A percentile compares a stretch with the other conserved stretches of the same genome.
Conservation (phyloP, 2,888 invertebrate genomes). For the Mythimna albipuncta region DNA sequence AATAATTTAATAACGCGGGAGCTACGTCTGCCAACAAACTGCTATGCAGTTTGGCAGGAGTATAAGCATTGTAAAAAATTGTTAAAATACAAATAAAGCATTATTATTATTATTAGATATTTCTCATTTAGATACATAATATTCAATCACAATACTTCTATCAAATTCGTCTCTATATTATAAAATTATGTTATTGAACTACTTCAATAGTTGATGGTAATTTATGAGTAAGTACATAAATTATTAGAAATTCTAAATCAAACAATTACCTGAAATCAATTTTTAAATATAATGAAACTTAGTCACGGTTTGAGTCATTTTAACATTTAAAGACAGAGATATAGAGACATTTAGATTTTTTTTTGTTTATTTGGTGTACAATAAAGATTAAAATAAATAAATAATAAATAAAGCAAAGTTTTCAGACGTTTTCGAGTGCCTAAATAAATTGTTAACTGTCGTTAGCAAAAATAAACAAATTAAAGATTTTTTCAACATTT, state of each 20-base stretch:
- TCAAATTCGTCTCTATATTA: constrained; percentile 8
- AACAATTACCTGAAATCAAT: constrained; percentile 21
- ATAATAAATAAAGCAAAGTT: constrained; percentile 42
- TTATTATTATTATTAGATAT: no score
- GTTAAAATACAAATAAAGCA: no score
- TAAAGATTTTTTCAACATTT: neutral
- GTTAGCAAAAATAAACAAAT: constrained; percentile 4
- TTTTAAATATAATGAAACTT: constrained; percentile 13
- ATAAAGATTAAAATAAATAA: no score
- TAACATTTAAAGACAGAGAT: no score
- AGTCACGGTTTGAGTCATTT: constrained; percentile 11
- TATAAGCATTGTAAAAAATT: no score
- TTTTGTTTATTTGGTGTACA: no score
- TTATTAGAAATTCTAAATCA: constrained; percentile 5
- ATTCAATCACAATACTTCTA: neutral
- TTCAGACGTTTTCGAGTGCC: constrained; percentile 18
- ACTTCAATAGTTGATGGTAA: constrained; percentile 23
- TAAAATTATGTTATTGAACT: neutral
- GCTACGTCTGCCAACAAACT: no score
- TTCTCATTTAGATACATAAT: no score
- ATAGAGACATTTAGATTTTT: no score
- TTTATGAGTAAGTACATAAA: neutral
- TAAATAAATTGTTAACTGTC: constrained; percentile 11
- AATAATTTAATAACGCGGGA: no score
- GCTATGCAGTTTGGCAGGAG: no score